Evolutionary conservation across 1,140 invertebrate species (phyloP).

Genomic region (Oreohelix idahoensis): DNA sequence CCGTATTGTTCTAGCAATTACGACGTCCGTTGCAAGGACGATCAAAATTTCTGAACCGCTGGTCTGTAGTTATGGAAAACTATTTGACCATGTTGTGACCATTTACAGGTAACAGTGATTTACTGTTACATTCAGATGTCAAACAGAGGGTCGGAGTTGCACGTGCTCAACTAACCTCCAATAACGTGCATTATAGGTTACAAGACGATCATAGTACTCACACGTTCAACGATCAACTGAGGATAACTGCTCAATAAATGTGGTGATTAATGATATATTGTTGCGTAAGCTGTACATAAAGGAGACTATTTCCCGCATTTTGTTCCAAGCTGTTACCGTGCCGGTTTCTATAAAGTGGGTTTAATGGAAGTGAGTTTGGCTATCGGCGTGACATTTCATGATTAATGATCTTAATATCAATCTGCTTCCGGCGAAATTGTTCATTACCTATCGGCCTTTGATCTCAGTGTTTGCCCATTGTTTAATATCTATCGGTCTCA

Average conservation of each 20-base stretch:
- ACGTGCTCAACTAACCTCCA: background rate
- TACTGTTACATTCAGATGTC: background rate
- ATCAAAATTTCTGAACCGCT: background rate
- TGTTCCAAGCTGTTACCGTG: background rate
- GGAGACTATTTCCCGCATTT: background rate
- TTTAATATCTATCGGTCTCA: no score
- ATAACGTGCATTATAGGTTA: background rate
- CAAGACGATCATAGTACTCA: background rate
- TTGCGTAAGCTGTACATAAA: background rate
- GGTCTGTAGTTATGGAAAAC: background rate
- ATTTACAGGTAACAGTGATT: background rate
- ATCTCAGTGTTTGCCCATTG: background rate
- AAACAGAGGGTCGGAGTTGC: background rate
- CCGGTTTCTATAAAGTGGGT: background rate
- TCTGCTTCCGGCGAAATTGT: background rate
- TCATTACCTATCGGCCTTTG: background rate
- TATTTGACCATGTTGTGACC: background rate
- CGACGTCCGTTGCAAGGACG: background rate
- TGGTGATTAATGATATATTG: background rate
- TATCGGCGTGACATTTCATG: background rate
- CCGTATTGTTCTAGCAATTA: background rate
- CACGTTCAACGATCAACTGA: background rate
- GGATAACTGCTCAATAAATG: constrained; percentile 8
- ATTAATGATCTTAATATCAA: background rate
- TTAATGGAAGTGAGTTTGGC: background rate